Conservation (phyloP, 2,797 vertebrate species). For the Acanthornis magna region DNA sequence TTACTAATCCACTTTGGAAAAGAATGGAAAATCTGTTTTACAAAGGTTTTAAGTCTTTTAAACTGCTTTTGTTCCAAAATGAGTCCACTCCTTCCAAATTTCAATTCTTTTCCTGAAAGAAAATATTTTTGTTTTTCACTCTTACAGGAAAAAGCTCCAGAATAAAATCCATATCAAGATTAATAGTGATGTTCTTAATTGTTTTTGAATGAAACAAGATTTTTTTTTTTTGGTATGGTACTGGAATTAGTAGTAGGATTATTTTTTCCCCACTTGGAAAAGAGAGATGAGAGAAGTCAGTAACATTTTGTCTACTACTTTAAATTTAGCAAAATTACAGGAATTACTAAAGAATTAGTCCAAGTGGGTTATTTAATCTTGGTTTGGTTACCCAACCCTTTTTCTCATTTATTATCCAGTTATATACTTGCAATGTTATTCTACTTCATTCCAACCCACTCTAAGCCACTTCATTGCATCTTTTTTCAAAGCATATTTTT, state of each 20-base stretch:
- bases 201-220: neutral
- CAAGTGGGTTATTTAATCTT: neutral
- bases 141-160: neutral
- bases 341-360: neutral
- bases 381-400: neutral
- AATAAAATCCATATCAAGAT: neutral
- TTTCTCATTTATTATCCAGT: neutral
- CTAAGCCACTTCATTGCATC: neutral
- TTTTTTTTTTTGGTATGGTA: neutral
- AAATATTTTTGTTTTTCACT: neutral
- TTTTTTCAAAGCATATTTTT: neutral
- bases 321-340: neutral
- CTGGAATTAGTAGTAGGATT: neutral
- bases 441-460: neutral
- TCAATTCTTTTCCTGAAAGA: neutral
- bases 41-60: neutral
- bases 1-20: slow-evolving; percentile 39
- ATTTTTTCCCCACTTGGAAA: neutral
- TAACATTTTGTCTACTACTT: neutral
- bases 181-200: neutral
- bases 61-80: neutral
- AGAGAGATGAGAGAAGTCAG: neutral
- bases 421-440: neutral
- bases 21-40: slow-evolving; percentile 23
- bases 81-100: neutral